phyloP scores from a whole-genome alignment of 2,888 invertebrate genomes.

The Lymantria dispar region DNA sequence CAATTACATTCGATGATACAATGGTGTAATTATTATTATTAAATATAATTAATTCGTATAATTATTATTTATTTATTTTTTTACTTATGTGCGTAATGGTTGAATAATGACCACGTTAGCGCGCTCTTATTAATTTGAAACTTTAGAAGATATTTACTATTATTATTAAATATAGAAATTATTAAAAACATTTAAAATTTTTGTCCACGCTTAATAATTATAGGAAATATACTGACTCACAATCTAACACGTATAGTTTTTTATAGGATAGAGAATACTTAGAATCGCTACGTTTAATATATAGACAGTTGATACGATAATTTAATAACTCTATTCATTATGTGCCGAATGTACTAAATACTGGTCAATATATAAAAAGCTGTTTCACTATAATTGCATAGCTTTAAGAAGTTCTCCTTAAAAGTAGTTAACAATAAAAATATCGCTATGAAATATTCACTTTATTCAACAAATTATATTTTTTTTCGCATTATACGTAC shows the following conservation, averaged over 20 bases:
- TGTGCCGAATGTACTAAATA: slow-evolving; percentile 42
- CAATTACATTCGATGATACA: slow-evolving; percentile 78
- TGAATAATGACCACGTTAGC: slow-evolving; percentile 58
- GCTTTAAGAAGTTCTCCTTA: slow-evolving; percentile 64
- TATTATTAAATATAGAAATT: slow-evolving; percentile 36
- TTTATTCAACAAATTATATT: slow-evolving; percentile 55
- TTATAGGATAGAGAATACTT: slow-evolving; percentile 36
- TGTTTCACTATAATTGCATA: slow-evolving; percentile 42
- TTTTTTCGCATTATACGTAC: slow-evolving; percentile 46
- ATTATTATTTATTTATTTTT: slow-evolving; percentile 21
- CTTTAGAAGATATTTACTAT: slow-evolving; percentile 31
- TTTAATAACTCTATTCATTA: slow-evolving; percentile 32
- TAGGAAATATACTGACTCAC: slow-evolving; percentile 44
- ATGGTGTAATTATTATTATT: slow-evolving; percentile 58
- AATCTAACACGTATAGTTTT: slow-evolving; percentile 43
- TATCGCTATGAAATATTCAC: slow-evolving; percentile 62
- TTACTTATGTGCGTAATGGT: slow-evolving; percentile 67
- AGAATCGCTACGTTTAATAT: slow-evolving; percentile 36
- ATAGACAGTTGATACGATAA: slow-evolving; percentile 47
- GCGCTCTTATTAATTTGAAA: slow-evolving; percentile 19
- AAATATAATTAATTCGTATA: slow-evolving; percentile 70
- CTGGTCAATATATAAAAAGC: slow-evolving; percentile 60
- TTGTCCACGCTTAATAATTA: slow-evolving; percentile 33
- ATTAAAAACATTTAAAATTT: slow-evolving; percentile 37
- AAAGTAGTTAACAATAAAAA: slow-evolving; percentile 79